These are phyloP conservation scores for Archilochus colubris DNA, from an alignment of 2,113 vertebrate genomes.

Conservation along the genomic window DNA sequence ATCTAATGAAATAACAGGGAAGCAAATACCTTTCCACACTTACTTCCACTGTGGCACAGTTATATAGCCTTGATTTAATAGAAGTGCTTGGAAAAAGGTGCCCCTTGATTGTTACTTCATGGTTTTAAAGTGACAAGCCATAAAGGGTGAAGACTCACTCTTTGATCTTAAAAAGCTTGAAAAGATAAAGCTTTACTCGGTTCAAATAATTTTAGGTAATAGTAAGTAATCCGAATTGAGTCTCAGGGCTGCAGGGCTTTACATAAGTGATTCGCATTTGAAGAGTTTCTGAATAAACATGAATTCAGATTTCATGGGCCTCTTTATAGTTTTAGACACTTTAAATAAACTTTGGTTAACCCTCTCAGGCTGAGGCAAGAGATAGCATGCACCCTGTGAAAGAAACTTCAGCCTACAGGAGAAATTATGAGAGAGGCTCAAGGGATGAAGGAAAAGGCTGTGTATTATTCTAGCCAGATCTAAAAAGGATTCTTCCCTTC, in stretches of 20 bases:
- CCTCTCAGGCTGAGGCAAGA: background rate
- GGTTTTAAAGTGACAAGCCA: conserved; percentile 37
- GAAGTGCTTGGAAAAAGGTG: background rate
- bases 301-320: background rate
- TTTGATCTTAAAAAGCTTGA: conserved; percentile 72
- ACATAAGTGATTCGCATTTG: conserved; percentile 34
- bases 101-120: conserved; percentile 53
- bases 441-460: background rate
- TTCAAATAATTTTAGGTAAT: conserved; percentile 62
- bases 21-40: background rate
- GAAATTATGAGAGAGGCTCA: background rate
- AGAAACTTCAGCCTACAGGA: background rate
- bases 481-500: background rate
- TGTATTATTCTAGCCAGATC: background rate
- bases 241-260: conserved; percentile 40
- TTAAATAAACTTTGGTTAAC: conserved; percentile 18
- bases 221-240: conserved; percentile 64
- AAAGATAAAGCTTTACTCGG: conserved; percentile 36
- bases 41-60: background rate
- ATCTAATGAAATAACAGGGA: background rate
- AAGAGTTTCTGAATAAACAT: conserved; percentile 56
- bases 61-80: background rate
- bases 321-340: background rate
- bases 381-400: background rate
- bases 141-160: conserved; percentile 35